Base-by-base conservation (phyloP, 2,113 vertebrate genomes). In the Gallinago undulata region DNA sequence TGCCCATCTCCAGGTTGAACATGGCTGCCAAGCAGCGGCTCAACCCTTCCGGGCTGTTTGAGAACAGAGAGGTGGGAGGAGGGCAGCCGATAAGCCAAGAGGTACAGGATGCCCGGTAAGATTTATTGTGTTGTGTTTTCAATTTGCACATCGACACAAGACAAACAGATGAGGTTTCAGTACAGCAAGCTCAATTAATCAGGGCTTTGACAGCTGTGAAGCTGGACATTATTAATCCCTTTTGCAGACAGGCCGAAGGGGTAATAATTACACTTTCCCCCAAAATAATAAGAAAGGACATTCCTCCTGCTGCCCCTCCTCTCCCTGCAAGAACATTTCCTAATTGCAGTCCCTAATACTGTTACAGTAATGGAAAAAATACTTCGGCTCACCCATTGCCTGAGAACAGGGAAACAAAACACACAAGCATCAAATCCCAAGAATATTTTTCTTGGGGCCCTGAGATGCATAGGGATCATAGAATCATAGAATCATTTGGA, bases 161-260 rank as follows among this genome's bases (percentile, higher is more conserved):
- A 97, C 95, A 97, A 97, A 97, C 96, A 95, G 96, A 97, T 87
- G 96, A 97, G 82, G 95, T 96, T 97, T 96, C 95, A 87, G 94
- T 82, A 94, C 83, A 92, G 91, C 60, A 86, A 84, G 83, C 91
- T 97, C 96, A 93, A 96, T 97, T 97, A 95, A 97, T 97, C 96
- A 96, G 59, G 37, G n/a, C 51, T 93, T 90, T 97, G 97, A 96
- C 95, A 97, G 94, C 94, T 95, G 91, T 75, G 93, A 96, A 76
- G 30, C 63, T 90, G 95, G 94, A 93, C 93, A 53, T 93, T 94
- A 96, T 94, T 95, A 94, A 96, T 96, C 84, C 84, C 74, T 80
- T 93, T 83, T 66, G 63, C 80, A 87, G 92, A 72, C 74, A 92
- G 84, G 74, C 86, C 21, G 9, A 69, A 93, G 70, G 84, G 76